phyloP scores from a whole-genome alignment of 2,888 invertebrate species.

The Pemphredon lugubris region DNA sequence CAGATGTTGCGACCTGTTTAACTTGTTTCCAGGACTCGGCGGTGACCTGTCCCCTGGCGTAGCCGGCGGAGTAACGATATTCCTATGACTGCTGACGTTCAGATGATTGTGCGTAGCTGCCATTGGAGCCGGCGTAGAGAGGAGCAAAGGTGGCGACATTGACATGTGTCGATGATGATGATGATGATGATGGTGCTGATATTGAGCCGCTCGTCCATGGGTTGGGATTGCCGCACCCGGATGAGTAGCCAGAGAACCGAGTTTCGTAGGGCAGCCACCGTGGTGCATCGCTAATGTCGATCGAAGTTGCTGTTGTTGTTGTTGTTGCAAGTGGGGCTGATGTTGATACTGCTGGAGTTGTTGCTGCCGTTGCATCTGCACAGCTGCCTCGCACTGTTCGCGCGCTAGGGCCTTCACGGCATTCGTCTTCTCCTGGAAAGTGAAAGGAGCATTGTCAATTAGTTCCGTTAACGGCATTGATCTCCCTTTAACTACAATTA shows the following conservation, averaged over 20 bases:
- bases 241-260: slow-evolving; percentile 48
- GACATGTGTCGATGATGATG: slow-evolving; percentile 69
- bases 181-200: slow-evolving; percentile 59
- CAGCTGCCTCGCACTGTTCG: slow-evolving; percentile 78
- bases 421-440: slow-evolving; percentile 88
- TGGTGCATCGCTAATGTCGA: slow-evolving; percentile 43
- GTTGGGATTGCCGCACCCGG: slow-evolving; percentile 57
- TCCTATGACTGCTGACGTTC: slow-evolving; percentile 56
- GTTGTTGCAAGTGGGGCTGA: slow-evolving; percentile 65
- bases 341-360: slow-evolving; percentile 73
- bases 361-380: slow-evolving; percentile 75
- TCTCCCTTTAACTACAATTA: too few relatives aligned
- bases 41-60: slow-evolving; percentile 78
- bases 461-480: too few relatives aligned
- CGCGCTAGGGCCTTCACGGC: slow-evolving; percentile 86
- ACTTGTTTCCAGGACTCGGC: slow-evolving; percentile 72
- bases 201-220: slow-evolving; percentile 41
- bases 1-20: slow-evolving; percentile 70
- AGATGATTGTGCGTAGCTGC: slow-evolving; percentile 70
- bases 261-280: slow-evolving; percentile 54
- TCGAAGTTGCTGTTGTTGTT: slow-evolving; percentile 63
- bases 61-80: slow-evolving; percentile 74
- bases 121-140: slow-evolving; percentile 61
- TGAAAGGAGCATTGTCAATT: background rate
- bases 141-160: slow-evolving; percentile 63